Base-by-base conservation (phyloP, 1,140 invertebrate species). In the Drosophila takahashii region DNA sequence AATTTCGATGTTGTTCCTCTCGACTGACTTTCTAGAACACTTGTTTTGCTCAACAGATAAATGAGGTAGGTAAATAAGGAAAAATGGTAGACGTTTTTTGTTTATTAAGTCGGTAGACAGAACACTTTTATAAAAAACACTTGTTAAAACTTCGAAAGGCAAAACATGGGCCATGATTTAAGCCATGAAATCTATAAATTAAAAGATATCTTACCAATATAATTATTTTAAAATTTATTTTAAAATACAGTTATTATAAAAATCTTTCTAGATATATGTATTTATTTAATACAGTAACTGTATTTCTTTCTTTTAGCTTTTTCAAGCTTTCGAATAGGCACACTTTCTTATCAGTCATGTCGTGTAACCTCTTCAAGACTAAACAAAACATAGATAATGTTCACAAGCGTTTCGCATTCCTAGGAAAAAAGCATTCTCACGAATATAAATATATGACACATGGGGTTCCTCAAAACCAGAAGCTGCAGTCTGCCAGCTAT, bases 21-120 rank as follows among this genome's bases (percentile, higher is more conserved):
- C 45, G 50, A 56, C 41, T 56, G 50, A 56, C 16, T 70, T 69
- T 67, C 34, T 39, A 69, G 65, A 69, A 69, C 66, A 69, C 42
- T 69, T 70, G 66, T 69, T 56, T 45, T 47, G 34, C 66, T 57
- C 26, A 9, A 54, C 50, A 29, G n/a, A 18, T 16, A 57, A 56
- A 48, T 41, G 15, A 27, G 41, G 2, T 11, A 11, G 16, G 16
- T 69, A 70, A 70, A 70, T 56, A 57, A 69, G 50, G 56, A 69
- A 66, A 56, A 37, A 32, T 70, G 16, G n/a, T 70, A 56, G 22
- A 66, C 39, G 1, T 13, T 18, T 56, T 45, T 41, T 64, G 26
- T 64, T 39, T 37, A 18, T 15, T 0, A 61, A 26, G 5, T 29
- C 22, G 13, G n/a, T n/a, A n/a, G 11, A 5, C 5, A 44, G 1